Conservation (phyloP, 2,113 vertebrate species). For the Lasiurus cinereus region DNA sequence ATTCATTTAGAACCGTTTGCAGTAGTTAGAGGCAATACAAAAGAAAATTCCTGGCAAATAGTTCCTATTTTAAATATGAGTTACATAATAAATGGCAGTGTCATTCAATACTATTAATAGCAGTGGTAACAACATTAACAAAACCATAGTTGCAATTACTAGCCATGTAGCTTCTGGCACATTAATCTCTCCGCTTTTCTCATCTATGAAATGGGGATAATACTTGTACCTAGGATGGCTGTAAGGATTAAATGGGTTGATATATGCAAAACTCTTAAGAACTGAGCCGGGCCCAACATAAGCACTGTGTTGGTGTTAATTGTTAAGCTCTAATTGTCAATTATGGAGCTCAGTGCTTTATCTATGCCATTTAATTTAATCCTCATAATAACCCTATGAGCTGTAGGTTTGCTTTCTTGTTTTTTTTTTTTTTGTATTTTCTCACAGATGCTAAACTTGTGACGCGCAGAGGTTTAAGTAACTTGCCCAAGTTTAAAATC, state of each 20-base stretch:
- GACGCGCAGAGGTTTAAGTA: not conserved
- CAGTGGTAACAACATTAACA: not conserved
- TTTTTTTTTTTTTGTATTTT: not conserved
- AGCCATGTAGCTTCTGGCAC: not conserved
- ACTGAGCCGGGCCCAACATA: not conserved
- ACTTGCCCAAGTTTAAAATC: not conserved
- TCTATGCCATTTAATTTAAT: slow-evolving; percentile 16
- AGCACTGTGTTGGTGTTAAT: not conserved
- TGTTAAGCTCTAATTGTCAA: not conserved
- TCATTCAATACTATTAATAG: not conserved
- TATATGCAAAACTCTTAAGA: not conserved
- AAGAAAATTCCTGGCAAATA: slow-evolving; percentile 52
- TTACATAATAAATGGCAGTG: not conserved
- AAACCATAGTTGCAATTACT: not conserved
- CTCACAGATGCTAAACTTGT: slow-evolving; percentile 28
- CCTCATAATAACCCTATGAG: not conserved
- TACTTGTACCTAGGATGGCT: not conserved
- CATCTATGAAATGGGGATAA: slow-evolving; percentile 8
- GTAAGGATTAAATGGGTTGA: not conserved
- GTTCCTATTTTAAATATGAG: not conserved
- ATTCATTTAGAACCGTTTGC: slow-evolving; percentile 30
- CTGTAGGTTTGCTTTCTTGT: not conserved
- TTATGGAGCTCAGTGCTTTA: not conserved
- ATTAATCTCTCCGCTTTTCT: not conserved
- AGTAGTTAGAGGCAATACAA: not conserved